These are phyloP conservation scores for Monoplex corrugatus DNA, from an alignment of 2,888 invertebrate species.

Conservation along the genomic window DNA sequence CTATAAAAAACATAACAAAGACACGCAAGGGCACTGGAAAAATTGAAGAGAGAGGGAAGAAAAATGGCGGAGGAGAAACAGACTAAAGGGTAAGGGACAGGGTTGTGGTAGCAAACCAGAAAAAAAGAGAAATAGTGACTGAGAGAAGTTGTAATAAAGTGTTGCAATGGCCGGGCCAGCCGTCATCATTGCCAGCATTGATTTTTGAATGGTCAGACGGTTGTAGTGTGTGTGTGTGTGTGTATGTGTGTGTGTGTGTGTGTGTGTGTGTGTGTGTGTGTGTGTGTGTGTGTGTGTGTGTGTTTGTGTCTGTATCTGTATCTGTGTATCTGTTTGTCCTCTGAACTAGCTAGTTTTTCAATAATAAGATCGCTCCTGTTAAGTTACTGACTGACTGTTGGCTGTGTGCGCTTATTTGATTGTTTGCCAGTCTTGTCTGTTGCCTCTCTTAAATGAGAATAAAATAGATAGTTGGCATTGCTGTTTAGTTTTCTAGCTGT, in stretches of 20 bases:
- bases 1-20: slow-evolving; percentile 37
- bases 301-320: neutral
- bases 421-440: neutral
- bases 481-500: no score
- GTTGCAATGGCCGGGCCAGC: slow-evolving; percentile 36
- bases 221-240: neutral
- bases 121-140: no score
- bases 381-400: no score
- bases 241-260: neutral
- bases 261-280: neutral
- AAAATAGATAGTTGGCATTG: neutral
- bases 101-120: no score
- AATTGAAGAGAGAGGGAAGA: neutral
- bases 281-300: neutral
- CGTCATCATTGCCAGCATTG: slow-evolving; percentile 31
- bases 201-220: slow-evolving; percentile 42
- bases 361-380: neutral
- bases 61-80: no score
- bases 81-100: no score
- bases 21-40: neutral
- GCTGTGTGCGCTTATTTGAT: no score
- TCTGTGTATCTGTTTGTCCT: neutral
- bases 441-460: neutral
- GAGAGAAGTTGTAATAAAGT: slow-evolving; percentile 48
- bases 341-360: neutral